Conservation (phyloP, 2,888 invertebrate genomes). For the Ichneumon xanthorius region DNA sequence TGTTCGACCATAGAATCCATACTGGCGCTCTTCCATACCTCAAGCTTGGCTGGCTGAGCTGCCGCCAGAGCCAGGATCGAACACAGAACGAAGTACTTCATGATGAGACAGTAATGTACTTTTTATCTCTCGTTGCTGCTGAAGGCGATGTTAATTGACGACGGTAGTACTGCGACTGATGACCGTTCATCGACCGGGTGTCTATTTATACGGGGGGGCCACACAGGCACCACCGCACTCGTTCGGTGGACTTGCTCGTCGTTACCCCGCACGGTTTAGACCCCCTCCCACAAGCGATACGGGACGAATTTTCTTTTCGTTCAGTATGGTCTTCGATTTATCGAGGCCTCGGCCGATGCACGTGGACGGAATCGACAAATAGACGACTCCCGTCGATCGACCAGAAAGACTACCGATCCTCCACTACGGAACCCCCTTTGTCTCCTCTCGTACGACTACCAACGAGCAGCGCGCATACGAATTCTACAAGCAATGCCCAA, state of each 20-base stretch:
- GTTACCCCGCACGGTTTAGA: conserved; percentile 64
- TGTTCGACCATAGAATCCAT: conserved; percentile 92
- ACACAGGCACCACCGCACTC: conserved; percentile 55
- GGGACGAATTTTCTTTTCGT: conserved; percentile 84
- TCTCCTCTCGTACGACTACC: conserved; percentile 37
- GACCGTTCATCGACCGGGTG: conserved; percentile 79
- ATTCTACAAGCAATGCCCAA: conserved; percentile 58
- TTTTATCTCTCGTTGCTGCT: conserved; percentile 61
- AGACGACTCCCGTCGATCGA: conserved; percentile 40
- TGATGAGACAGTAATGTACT: conserved; percentile 57
- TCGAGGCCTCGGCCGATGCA: conserved; percentile 81
- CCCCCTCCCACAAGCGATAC: conserved; percentile 74
- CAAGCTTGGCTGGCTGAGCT: conserved; percentile 88
- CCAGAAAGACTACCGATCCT: conserved; percentile 23
- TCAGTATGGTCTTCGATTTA: conserved; percentile 84
- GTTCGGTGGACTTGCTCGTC: conserved; percentile 46
- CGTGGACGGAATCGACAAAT: conserved; percentile 76
- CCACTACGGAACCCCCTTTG: conserved; percentile 61
- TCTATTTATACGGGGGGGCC: conserved; percentile 82
- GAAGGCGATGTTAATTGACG: conserved; percentile 74
- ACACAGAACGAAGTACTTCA: conserved; percentile 80
- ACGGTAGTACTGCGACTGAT: conserved; percentile 81
- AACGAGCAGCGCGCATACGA: conserved; percentile 54
- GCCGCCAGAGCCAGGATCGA: conserved; percentile 87
- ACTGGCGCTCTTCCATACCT: conserved; percentile 90